Percentiles rank a stretch among this genome's conserved stretches.
Evolutionary conservation across 2,113 vertebrate genomes (phyloP).

Genomic region (Phylloscopus trochilus): DNA sequence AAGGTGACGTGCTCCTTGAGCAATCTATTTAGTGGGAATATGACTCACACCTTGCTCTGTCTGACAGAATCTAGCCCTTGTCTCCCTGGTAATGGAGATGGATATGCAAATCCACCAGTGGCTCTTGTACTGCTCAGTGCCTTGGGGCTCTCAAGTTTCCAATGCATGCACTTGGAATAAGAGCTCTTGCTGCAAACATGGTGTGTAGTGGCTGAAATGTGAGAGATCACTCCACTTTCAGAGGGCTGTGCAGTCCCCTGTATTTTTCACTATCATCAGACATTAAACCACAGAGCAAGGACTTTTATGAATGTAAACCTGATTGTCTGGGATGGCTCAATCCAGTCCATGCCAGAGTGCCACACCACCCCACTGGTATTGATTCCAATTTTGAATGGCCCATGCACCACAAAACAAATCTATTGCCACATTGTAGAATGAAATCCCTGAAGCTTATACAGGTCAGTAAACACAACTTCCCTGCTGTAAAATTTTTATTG

Average conservation of each 20-base stretch:
- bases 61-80: not conserved
- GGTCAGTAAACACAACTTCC: conserved; percentile 41
- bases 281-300: not conserved
- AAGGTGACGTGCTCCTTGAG: not conserved
- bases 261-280: not conserved
- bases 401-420: conserved; percentile 22
- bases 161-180: not conserved
- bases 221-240: not conserved
- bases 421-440: not conserved
- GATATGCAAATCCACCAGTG: conserved; percentile 28
- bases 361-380: not conserved
- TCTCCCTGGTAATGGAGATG: not conserved
- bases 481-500: conserved; percentile 14
- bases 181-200: not conserved
- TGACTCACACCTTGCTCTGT: not conserved
- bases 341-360: not conserved
- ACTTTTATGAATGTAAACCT: conserved; percentile 3
- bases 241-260: not conserved
- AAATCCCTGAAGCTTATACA: conserved; percentile 39
- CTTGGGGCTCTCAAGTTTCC: not conserved
- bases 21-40: not conserved
- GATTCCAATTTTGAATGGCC: not conserved
- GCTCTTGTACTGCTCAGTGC: not conserved
- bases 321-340: conserved; percentile 17
- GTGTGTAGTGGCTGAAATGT: fast-evolving